Percentiles rank a stretch among this genome's conserved stretches.
Conservation (phyloP, 2,797 vertebrate genomes). For the Poeciliopsis presidionis region DNA sequence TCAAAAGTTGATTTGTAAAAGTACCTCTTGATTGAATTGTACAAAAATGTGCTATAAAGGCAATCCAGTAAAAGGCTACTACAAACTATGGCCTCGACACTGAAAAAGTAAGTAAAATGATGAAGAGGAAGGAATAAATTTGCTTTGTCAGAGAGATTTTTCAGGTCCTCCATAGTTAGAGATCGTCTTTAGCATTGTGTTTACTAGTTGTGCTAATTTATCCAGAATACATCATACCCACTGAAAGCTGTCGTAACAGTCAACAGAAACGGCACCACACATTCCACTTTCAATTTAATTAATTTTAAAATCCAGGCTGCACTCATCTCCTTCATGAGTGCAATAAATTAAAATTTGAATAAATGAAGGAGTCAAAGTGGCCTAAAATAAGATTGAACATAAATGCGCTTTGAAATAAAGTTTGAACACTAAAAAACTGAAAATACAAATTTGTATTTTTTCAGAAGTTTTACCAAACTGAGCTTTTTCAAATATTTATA, state of each 20-base stretch:
- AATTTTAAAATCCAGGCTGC: conserved; percentile 50
- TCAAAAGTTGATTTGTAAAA: not conserved
- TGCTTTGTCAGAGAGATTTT: conserved; percentile 7
- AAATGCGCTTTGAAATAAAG: conserved; percentile 35
- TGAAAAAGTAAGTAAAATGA: not conserved
- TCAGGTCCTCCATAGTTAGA: not conserved
- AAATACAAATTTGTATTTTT: conserved; percentile 52
- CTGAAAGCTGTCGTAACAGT: conserved; percentile 17
- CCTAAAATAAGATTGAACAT: not conserved
- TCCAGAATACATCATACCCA: conserved; percentile 28
- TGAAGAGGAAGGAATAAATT: not conserved
- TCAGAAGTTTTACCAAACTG: conserved; percentile 60
- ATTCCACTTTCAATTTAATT: conserved; percentile 57
- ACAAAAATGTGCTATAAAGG: not conserved
- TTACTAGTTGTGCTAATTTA: conserved; percentile 17
- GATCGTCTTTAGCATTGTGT: not conserved
- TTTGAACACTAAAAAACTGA: conserved; percentile 34
- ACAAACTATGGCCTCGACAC: not conserved
- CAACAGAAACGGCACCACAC: conserved; percentile 22
- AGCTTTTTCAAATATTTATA: conserved; percentile 61
- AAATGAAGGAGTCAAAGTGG: not conserved
- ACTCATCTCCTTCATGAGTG: conserved; percentile 46
- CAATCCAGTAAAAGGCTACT: not conserved
- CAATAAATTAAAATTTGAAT: conserved; percentile 55
- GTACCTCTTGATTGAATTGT: not conserved